Evolutionary conservation across 2,113 vertebrate genomes (phyloP), one percentile per base, ranked within the genome.

Genomic region (Pseudois nayaur): DNA sequence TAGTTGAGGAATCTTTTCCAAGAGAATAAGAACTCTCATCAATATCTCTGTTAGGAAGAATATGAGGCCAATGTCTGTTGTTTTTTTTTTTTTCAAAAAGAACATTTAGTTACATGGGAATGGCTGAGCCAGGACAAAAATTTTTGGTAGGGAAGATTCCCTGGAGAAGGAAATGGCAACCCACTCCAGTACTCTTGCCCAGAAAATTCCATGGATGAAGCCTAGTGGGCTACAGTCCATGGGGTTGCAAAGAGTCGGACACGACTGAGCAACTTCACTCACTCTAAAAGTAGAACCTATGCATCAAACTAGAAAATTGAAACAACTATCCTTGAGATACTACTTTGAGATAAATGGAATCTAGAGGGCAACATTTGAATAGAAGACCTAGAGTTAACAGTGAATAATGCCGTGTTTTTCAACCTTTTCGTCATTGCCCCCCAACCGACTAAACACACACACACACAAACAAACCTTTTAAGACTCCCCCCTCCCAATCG

Each of bases 1-100:
- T 79, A 94, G 27, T 91, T 87, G 48, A 59, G 40, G 97, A 95
- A n/a, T 81, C 89, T 87, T 93, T 93, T 87, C 48, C 52, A 93
- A 71, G 31, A 55, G 33, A 88, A 57, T 25, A 90, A 76, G 40
- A 82, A 31, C 17, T 86, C 25, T 74, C 40, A 78, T 67, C 13
- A 85, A 50, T 93, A 67, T 36, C 64, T 93, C 57, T 25, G 0
- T 3, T 54, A 93, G 59, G 27, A 60, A 95, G 36, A 91, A 83
- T 57, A 48, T 13, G 54, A 64, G 29, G 67, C 50, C 33, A 87
- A 89, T 15, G 12, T 82, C 36, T 76, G n/a, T n/a, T n/a, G n/a
- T n/a, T 45, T 8, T 45, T 45, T 8, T 45, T 45, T 74, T 91
- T 94, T 85, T 86, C 1, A 45, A 45, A 40, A n/a, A 78, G 11